Evolutionary conservation across 2,888 invertebrate species (phyloP), one percentile per base, ranked within the genome.

Genomic region (Rugalucina vietnamica): DNA sequence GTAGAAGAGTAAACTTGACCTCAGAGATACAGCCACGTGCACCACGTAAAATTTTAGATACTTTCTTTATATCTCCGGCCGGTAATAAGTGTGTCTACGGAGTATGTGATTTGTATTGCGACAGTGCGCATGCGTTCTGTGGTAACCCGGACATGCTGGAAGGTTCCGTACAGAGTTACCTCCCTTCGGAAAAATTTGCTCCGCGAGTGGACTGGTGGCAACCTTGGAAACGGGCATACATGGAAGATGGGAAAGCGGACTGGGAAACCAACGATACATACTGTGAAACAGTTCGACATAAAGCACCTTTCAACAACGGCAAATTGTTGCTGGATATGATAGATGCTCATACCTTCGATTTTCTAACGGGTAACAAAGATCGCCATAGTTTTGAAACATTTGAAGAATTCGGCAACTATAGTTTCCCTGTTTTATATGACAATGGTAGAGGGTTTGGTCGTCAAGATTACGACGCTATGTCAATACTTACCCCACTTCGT

Each of bases 321-420:
- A 96, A 99, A 78, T 96, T 98, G 70, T 96, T 99, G 69, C 96
- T 98, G 84, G 99, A 99, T 95, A 96, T 99, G 76, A 98, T 99
- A 96, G 99, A 99, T 95, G 97, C 99, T 97, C 96, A 98, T 27
- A 97, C 99, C 49, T 97, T 98, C 93, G 99, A 99, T 95, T 99
- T 99, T 95, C 96, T 99, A 57, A 98, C 97, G 82, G 87, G 87
- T 36, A 87, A 87, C 57, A 82, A 82, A 72, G 87, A 87, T 50
- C 65, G 87, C n/a, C 87, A 87, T 71, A 84, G 87, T 76, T 87
- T 87, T 82, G 65, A 70, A 10, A 77, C 80, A 12, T 87, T 87
- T 39, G 65, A 75, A 32, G 87, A 87, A 43, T 87, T 65, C 65
- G 84, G 84, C 0, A 84, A 87, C 65, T 84, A 76, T 65, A 50